Evolutionary conservation across 2,888 invertebrate species (phyloP), one percentile per base, ranked within the genome.

Genomic region (Nipponacmea schrenckii): DNA sequence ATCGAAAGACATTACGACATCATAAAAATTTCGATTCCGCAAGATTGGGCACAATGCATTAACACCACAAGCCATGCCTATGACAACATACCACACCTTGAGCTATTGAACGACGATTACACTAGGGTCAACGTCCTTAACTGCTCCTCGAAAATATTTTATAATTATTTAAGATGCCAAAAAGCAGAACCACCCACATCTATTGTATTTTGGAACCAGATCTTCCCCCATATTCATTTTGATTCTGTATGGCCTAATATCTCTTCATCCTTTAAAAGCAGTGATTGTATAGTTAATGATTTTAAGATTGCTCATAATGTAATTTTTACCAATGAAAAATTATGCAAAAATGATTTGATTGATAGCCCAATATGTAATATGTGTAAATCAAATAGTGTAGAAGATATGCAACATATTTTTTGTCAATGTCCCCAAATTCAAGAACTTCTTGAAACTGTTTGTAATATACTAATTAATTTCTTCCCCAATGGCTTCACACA

Each of bases 251-350:
- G 50, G 50, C n/a, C 17, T n/a, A n/a, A 56, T 56, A 56, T 17
- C 2, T 56, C n/a, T 20, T 8, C 8, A n/a, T 20, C 50, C 2
- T 20, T 56, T 7, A 56, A 56, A 12, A 56, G 50, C n/a, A 20
- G n/a, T n/a, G 20, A 56, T 56, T 17, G 50, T n/a, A 15, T 56
- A 0, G 1, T 20, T 8, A 56, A 56, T 56, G 50, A 56, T 56
- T 56, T 56, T 56, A 56, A 56, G 8, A 56, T 56, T 56, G 17
- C 50, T n/a, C 50, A 56, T n/a, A 56, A 56, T 56, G 10, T 56
- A n/a, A 48, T 48, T 12, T 48, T 48, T 48, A 48, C 48, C n/a
- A 48, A 48, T 12, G 48, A 12, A 48, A 48, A 48, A n/a, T 1
- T 48, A 14, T 48, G 5, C n/a, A 48, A 48, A n/a, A 12, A 48